phyloP scores from a whole-genome alignment of 2,888 invertebrate genomes.

The Thera obeliscata region DNA sequence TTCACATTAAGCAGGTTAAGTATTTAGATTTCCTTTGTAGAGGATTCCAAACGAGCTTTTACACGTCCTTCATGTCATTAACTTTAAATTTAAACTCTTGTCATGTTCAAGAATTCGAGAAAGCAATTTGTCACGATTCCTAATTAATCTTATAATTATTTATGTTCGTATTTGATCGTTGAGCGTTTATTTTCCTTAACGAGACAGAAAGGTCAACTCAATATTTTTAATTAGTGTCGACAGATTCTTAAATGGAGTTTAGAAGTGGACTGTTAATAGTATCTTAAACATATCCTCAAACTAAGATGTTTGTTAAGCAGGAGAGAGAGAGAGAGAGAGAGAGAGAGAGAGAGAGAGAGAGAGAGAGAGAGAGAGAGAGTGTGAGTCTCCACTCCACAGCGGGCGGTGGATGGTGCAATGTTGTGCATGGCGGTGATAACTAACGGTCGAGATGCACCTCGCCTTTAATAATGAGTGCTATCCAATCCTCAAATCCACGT shows the following conservation, averaged over 20 bases:
- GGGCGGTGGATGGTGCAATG: too few relatives aligned
- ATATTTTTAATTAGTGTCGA: too few relatives aligned
- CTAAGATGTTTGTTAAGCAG: too few relatives aligned
- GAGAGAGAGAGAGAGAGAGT: too few relatives aligned
- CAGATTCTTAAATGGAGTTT: too few relatives aligned
- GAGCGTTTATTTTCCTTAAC: not conserved
- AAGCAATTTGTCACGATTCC: not conserved
- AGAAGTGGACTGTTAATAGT: too few relatives aligned
- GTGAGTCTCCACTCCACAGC: too few relatives aligned
- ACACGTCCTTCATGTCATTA: slow-evolving; percentile 2
- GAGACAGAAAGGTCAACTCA: too few relatives aligned
- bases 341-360: too few relatives aligned
- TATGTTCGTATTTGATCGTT: not conserved
- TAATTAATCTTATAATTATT: slow-evolving; percentile 2
- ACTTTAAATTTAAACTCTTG: not conserved
- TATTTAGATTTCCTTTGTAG: slow-evolving; percentile 12
- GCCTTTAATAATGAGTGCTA: not conserved
- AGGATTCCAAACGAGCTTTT: not conserved
- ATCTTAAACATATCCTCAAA: too few relatives aligned
- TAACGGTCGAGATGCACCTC: not conserved
- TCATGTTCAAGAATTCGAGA: not conserved
- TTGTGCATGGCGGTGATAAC: not conserved
- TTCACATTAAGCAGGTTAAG: slow-evolving; percentile 2
- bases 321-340: too few relatives aligned
- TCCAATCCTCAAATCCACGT: too few relatives aligned